Evolutionary conservation across 2,888 invertebrate genomes (phyloP), one percentile per base, ranked within the genome.

Genomic region (Drosophila percnosoma): DNA sequence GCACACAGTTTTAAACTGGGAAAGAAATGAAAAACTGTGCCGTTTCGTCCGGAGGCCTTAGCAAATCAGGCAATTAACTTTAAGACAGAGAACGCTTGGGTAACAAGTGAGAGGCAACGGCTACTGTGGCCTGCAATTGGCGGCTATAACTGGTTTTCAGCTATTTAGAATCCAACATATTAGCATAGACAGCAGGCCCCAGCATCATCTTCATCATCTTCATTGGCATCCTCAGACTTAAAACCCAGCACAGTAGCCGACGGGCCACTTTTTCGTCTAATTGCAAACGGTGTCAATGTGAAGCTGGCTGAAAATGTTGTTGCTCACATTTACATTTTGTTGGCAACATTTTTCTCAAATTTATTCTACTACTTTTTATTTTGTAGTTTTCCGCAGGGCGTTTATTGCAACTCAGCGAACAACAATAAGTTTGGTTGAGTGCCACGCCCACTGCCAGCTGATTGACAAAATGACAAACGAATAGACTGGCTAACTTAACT

Each of bases 251-350:
- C 89, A 75, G 89, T 83, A 89, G 89, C 87, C 81, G 75, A 87
- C 71, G 77, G 84, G 83, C 70, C 72, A 68, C 82, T 84, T 87
- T 80, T 83, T 78, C 82, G 69, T 86, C 83, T 87, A 89, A 89
- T 89, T 89, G 87, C 87, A 74, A 87, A 89, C 77, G 85, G 83
- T 87, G 87, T 87, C 88, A 89, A 78, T 87, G 83, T 52, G 69
- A 18, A 68, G 63, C 29, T 48, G 75, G 59, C 68, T 52, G 36
- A 62, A 70, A 67, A 70, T 70, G 66, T 57, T 73, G 67, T 48
- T 54, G 62, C 29, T 38, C 7, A 60, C 60, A 65, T 45, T 45
- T 45, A 45, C 45, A 45, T 42, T 70, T 68, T 63, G 51, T 60
- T 58, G 45, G 63, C 70, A 59, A 69, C 71, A 80, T 27, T 63